Evolutionary conservation across 2,797 vertebrate species (phyloP), one percentile per base, ranked within the genome.

Genomic region (Ciconia nigra): DNA sequence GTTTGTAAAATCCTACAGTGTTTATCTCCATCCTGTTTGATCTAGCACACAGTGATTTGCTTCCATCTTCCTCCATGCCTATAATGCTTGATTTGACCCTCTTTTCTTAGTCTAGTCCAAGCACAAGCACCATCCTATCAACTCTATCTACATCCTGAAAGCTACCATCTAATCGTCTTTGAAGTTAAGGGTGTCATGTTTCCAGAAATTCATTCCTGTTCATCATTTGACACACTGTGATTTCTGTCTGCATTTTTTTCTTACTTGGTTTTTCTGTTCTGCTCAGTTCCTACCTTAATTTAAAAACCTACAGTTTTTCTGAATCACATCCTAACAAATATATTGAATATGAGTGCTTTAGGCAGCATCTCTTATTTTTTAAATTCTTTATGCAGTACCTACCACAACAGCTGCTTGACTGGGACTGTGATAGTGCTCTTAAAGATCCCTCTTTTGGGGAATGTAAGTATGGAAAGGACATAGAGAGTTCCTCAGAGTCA

Each of bases 1-100:
- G 83, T 86, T 89, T 93, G 49, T 78, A 95, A 93, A 91, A 74
- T 81, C n/a, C 41, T 63, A 47, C 54, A 78, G n/a, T 77, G n/a
- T 94, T 94, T 91, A 87, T 83, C 39, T 95, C 55, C 47, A 71
- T 57, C 21, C 7, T 72, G 24, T 39, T 84, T 2, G 2, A 39
- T 70, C 35, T 62, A 70, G 59, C 19, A 66, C 29, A 49, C 19
- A 76, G 13, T 21, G 14, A 54, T 79, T 90, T 76, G 10, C 47
- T 94, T 84, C 59, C 41, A 39, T 72, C 35, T 90, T 93, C 31
- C 31, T 87, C 41, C 25, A 59, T 77, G n/a, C 5, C 7, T 8
- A 7, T 37, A 69, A 69, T 31, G 10, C 5, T 72, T 63, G 28
- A 78, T 59, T 51, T 84, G 29, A 67, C 9, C 9, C 17, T 7